Conservation (phyloP, 2,797 vertebrate species). For the Anguilla pacifica region DNA sequence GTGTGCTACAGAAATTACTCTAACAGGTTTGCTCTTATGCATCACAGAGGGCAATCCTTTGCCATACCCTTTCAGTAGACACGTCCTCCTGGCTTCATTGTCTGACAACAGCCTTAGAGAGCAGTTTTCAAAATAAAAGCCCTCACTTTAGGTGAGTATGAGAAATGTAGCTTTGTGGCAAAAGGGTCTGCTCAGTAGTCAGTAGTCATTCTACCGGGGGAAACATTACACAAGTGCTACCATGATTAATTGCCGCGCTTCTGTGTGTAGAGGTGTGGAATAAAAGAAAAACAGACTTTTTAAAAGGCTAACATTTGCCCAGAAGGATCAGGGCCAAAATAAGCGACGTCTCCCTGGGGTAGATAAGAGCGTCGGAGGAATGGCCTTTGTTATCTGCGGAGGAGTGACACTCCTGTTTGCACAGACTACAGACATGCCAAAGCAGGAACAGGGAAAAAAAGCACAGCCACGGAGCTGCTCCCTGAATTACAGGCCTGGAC, state of each 20-base stretch:
- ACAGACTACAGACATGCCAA: background rate
- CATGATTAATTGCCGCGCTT: background rate
- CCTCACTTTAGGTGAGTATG: background rate
- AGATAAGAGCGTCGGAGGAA: background rate
- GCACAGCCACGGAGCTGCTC: background rate
- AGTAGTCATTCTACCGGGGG: background rate
- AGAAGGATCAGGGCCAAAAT: background rate
- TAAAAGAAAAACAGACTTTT: background rate
- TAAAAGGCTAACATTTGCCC: background rate
- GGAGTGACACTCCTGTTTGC: background rate
- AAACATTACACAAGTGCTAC: background rate
- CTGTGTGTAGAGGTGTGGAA: background rate
- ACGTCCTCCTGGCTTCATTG: background rate
- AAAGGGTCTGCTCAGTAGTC: background rate
- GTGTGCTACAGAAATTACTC: background rate
- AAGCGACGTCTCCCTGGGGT: background rate
- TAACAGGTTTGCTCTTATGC: background rate
- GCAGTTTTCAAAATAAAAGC: background rate
- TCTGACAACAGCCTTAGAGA: background rate
- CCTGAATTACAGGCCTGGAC: constrained; percentile 10
- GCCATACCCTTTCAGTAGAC: background rate
- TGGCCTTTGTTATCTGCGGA: background rate
- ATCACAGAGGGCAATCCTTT: background rate
- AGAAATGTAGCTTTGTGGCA: background rate
- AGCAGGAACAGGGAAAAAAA: background rate